Percentiles rank a stretch among this genome's conserved stretches.
phyloP scores from a whole-genome alignment of 2,888 invertebrate genomes.

The Heliconius hortense region DNA sequence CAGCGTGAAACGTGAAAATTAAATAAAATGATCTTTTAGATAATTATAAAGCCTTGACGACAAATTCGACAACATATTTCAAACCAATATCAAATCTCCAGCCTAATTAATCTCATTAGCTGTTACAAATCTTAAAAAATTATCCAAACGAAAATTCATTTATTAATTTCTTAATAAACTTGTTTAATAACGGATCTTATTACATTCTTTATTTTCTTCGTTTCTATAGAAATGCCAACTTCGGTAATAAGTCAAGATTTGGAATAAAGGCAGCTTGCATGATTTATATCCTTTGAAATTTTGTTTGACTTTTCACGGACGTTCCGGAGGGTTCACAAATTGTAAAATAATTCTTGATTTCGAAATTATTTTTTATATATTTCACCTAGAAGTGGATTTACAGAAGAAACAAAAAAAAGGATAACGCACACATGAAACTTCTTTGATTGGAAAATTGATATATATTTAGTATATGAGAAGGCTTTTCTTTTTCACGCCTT shows the following conservation, averaged over 20 bases:
- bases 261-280: conserved; percentile 6
- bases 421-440: too few species aligned
- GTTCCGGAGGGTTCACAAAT: background rate
- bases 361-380: background rate
- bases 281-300: conserved; percentile 16
- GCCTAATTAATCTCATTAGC: conserved; percentile 14
- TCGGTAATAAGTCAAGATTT: conserved; percentile 36
- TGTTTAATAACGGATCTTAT: conserved; percentile 35
- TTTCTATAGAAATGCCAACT: conserved; percentile 28
- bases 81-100: background rate
- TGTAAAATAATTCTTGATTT: background rate
- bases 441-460: too few species aligned
- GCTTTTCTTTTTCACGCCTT: too few species aligned
- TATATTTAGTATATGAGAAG: too few species aligned
- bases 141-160: conserved; percentile 9
- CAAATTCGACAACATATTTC: background rate
- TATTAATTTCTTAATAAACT: conserved; percentile 32
- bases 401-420: too few species aligned
- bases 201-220: conserved; percentile 36
- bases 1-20: too few species aligned
- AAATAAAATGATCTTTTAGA: too few species aligned
- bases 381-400: too few species aligned
- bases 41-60: background rate
- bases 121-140: background rate
- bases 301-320: background rate